Evolutionary conservation across 1,140 invertebrate species (phyloP).

Genomic region (Drosophila sproati): DNA sequence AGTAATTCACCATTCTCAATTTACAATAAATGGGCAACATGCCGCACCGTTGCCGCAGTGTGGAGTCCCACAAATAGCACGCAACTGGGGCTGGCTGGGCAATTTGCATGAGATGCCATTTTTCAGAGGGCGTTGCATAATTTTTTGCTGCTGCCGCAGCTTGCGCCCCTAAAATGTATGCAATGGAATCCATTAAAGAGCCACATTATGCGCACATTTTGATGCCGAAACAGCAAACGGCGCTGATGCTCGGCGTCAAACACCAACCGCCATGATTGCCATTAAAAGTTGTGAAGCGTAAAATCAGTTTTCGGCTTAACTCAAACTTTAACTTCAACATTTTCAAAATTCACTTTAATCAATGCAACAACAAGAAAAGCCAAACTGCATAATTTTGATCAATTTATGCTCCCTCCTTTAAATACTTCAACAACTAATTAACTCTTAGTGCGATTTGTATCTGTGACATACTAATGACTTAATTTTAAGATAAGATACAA

Average conservation of each 20-base stretch:
- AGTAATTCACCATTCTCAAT: not conserved
- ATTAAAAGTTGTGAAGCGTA: constrained; percentile 62
- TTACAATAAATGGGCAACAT: constrained; percentile 33
- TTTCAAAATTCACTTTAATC: constrained; percentile 37
- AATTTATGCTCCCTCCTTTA: not conserved
- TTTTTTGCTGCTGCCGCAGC: constrained; percentile 32
- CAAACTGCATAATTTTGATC: not conserved
- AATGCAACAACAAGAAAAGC: not conserved
- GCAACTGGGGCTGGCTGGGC: constrained; percentile 19
- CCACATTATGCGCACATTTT: constrained; percentile 60
- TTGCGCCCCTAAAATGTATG: constrained; percentile 44
- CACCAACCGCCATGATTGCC: constrained; percentile 33
- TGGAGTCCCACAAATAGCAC: constrained; percentile 39
- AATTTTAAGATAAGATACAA: too few relatives aligned
- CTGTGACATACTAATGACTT: too few relatives aligned
- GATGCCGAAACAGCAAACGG: constrained; percentile 14
- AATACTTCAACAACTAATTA: too few relatives aligned
- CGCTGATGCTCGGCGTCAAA: not conserved
- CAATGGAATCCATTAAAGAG: constrained; percentile 59
- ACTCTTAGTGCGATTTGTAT: too few relatives aligned
- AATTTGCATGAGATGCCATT: constrained; percentile 61
- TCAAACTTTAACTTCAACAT: constrained; percentile 31
- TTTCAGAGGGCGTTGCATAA: constrained; percentile 59
- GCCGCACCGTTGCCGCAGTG: constrained; percentile 45
- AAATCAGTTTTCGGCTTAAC: constrained; percentile 51